Evolutionary conservation across 2,888 invertebrate genomes (phyloP).

Genomic region (Drosophila limbata): DNA sequence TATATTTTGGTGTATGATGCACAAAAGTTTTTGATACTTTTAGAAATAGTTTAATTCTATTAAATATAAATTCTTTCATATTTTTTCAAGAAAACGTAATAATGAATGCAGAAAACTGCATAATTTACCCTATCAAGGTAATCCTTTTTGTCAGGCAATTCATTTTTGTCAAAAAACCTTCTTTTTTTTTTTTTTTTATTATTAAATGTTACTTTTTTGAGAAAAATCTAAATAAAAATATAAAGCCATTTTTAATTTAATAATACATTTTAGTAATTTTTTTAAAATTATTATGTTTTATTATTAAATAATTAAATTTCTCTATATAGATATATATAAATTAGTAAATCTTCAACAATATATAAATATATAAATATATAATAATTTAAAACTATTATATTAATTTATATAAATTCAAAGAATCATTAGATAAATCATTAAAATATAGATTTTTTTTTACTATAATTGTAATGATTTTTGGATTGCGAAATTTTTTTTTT

Average conservation of each 20-base stretch:
- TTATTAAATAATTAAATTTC: conserved; percentile 38
- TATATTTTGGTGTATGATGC: conserved; percentile 88
- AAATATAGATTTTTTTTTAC: conserved; percentile 41
- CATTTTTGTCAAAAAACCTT: conserved; percentile 35
- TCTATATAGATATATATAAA: conserved; percentile 45
- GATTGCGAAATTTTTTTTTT: conserved; percentile 68
- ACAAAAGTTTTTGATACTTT: conserved; percentile 88
- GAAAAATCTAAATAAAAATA: background rate
- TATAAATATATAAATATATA: conserved; percentile 51
- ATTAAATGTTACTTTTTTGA: conserved; percentile 27
- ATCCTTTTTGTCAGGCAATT: conserved; percentile 86
- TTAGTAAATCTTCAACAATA: conserved; percentile 33
- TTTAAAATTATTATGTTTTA: conserved; percentile 5
- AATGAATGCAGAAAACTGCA: conserved; percentile 41
- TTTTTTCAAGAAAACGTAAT: conserved; percentile 27
- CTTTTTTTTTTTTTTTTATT: conserved; percentile 44
- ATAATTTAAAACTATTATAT: conserved; percentile 40
- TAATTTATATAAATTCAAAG: conserved; percentile 40
- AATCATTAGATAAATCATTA: conserved; percentile 38
- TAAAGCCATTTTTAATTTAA: conserved; percentile 2
- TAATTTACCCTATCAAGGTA: conserved; percentile 87
- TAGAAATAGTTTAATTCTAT: conserved; percentile 88
- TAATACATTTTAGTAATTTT: conserved; percentile 31
- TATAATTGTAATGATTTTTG: conserved; percentile 50
- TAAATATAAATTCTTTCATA: conserved; percentile 84